phyloP scores from a whole-genome alignment of 2,888 invertebrate genomes.

The Mesorhabditis spiculigera region DNA sequence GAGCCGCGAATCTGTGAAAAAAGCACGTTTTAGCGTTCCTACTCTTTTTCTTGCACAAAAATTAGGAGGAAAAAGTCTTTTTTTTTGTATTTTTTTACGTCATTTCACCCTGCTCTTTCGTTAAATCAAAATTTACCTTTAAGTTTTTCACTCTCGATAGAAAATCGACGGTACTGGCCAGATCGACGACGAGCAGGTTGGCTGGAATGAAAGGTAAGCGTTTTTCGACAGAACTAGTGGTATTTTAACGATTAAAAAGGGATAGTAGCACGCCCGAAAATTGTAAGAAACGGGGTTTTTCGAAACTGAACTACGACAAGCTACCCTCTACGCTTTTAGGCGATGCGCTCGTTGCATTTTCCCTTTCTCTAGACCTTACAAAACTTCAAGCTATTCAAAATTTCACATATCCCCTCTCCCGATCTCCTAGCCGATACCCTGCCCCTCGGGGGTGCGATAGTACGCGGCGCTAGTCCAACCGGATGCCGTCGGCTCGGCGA shows the following conservation, averaged over 20 bases:
- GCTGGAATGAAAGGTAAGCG: too few relatives aligned
- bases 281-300: too few relatives aligned
- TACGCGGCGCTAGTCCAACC: conserved; percentile 14
- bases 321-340: too few relatives aligned
- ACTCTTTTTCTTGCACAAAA: conserved; percentile 25
- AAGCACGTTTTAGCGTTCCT: conserved; percentile 9
- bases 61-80: background rate
- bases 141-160: conserved; percentile 70
- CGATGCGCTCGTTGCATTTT: too few relatives aligned
- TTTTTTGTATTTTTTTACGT: background rate
- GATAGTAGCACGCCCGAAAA: too few relatives aligned
- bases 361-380: too few relatives aligned
- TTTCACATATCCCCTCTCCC: background rate
- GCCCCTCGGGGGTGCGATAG: background rate
- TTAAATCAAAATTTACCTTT: conserved; percentile 62
- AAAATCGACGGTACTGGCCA: conserved; percentile 85
- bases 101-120: conserved; percentile 10
- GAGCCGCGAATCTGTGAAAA: conserved; percentile 64
- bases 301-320: too few relatives aligned
- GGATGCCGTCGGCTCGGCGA: conserved; percentile 72
- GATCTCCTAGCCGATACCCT: background rate
- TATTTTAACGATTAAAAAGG: too few relatives aligned
- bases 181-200: conserved; percentile 67
- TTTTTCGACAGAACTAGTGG: too few relatives aligned
- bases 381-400: too few relatives aligned